phyloP scores from a whole-genome alignment of 2,113 vertebrate genomes.

The Heteronetta atricapilla region DNA sequence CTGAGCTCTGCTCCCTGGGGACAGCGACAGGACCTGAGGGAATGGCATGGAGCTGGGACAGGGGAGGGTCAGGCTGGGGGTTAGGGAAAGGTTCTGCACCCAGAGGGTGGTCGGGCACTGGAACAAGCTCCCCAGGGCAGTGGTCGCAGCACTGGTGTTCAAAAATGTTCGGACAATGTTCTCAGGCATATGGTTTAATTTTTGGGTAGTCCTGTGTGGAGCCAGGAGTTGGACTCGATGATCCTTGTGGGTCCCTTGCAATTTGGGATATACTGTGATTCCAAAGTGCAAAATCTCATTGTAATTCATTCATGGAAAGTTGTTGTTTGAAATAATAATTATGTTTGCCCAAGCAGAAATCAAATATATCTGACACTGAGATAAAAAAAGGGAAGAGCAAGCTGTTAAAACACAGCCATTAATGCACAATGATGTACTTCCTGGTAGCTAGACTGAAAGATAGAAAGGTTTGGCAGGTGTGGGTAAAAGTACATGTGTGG shows the following conservation, averaged over 20 bases:
- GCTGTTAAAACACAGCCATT: background rate
- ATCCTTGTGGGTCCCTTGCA: background rate
- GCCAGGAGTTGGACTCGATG: background rate
- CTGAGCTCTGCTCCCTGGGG: too few relatives aligned
- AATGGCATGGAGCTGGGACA: too few relatives aligned
- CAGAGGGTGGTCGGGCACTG: too few relatives aligned
- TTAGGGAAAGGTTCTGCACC: too few relatives aligned
- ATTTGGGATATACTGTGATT: background rate
- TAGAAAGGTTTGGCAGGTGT: background rate
- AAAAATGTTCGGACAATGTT: background rate
- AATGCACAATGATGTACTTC: background rate
- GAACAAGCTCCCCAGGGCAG: too few relatives aligned
- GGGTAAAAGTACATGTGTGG: background rate
- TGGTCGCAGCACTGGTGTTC: background rate
- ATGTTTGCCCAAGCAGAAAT: background rate
- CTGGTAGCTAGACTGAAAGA: background rate
- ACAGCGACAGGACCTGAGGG: too few relatives aligned
- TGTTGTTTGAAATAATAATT: background rate
- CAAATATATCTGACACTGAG: background rate
- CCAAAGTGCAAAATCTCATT: background rate
- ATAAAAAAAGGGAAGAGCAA: background rate
- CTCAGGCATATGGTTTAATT: background rate
- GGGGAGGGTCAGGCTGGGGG: too few relatives aligned
- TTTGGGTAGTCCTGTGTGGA: background rate
- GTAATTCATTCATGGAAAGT: background rate